Percentiles rank a stretch among this genome's conserved stretches.
These are phyloP conservation scores for Bos indicus DNA, from an alignment of 2,113 vertebrate genomes.

Conservation along the genomic window DNA sequence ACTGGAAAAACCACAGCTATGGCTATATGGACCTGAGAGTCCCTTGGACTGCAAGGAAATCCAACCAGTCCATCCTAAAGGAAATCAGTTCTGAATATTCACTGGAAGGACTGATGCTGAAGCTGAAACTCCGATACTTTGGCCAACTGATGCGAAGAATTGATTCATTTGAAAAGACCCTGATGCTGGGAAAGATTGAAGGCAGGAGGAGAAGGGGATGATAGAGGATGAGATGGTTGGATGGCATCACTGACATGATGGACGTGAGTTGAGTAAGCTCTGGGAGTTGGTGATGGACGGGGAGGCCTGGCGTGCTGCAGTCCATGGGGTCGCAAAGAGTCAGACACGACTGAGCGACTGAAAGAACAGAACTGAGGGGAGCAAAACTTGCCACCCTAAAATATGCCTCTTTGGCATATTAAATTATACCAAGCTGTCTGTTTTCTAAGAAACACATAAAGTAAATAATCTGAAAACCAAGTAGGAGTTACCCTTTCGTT, in stretches of 20 bases:
- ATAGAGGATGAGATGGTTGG: not conserved
- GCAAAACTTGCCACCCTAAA: not conserved
- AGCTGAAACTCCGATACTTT: not conserved
- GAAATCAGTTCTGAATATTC: not conserved
- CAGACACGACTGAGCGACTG: not conserved
- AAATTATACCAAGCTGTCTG: not conserved
- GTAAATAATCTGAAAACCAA: not conserved
- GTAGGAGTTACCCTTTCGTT: not conserved
- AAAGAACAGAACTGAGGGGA: not conserved
- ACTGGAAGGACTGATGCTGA: not conserved
- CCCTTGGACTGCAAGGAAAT: not conserved
- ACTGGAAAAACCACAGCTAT: not conserved
- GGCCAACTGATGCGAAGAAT: not conserved
- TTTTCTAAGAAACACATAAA: not conserved
- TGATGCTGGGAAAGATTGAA: not conserved
- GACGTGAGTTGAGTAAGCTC: not conserved
- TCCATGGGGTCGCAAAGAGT: not conserved
- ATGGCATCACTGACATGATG: rapidly evolving
- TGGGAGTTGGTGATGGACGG: not conserved
- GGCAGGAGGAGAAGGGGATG: not conserved
- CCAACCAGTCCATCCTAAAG: not conserved
- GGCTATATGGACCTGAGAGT: not conserved
- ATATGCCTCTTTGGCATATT: not conserved
- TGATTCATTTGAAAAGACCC: not conserved
- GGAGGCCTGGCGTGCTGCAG: not conserved